Evolutionary conservation across 2,888 invertebrate species (phyloP).

Genomic region (Rhogogaster chlorosoma): DNA sequence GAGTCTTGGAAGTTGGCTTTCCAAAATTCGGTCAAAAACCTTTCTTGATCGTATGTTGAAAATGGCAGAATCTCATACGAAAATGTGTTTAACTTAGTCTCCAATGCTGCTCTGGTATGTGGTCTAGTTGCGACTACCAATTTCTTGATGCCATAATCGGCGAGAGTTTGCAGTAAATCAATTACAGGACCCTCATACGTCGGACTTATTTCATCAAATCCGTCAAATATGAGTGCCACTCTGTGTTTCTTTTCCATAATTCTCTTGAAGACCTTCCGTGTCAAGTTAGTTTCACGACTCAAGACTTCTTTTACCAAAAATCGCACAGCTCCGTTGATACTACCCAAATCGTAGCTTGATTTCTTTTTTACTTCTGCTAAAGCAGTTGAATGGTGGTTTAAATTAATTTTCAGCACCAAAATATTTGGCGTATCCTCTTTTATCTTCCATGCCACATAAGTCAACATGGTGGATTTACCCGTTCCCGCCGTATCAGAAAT

Average conservation of each 20-base stretch:
- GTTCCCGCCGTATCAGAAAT: conserved; percentile 5
- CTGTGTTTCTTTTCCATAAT: background rate
- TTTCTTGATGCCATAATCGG: background rate
- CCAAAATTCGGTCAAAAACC: background rate
- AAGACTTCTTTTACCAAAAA: background rate
- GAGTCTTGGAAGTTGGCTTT: background rate
- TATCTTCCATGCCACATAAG: background rate
- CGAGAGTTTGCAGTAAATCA: background rate
- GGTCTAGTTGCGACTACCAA: background rate
- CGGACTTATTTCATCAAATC: background rate
- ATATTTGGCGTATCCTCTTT: background rate
- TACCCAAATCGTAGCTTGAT: background rate
- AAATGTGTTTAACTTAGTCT: background rate
- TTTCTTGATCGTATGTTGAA: background rate
- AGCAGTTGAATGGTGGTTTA: background rate
- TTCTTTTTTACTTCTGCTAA: background rate
- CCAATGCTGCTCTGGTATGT: background rate
- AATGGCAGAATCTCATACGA: background rate
- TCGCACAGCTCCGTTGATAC: background rate
- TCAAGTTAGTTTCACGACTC: background rate
- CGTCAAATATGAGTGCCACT: conserved; percentile 16
- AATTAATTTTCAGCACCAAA: background rate
- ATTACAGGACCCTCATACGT: background rate
- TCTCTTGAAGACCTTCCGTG: background rate
- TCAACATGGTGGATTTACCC: background rate